Evolutionary conservation across 2,113 vertebrate genomes (phyloP), one percentile per base, ranked within the genome.

Genomic region (Puffinus mauretanicus): DNA sequence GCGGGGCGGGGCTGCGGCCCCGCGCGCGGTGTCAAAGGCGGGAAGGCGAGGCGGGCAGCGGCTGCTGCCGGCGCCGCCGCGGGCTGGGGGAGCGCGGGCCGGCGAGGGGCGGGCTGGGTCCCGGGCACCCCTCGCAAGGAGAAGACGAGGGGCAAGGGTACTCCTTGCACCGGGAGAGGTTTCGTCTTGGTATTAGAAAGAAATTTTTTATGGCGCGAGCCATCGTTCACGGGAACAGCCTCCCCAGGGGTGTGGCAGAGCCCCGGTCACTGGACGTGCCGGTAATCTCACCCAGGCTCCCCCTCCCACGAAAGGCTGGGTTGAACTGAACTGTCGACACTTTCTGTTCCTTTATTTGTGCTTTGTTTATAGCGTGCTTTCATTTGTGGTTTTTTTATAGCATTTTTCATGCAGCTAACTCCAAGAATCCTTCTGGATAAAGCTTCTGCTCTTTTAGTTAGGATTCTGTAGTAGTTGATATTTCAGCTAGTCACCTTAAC

Each of bases 161-260:
- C 4, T 2, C 16, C 34, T 19, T 30, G 54, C 20, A 10, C 42
- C 1, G 22, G 14, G 7, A 7, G 5, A 29, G 30, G 9, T 17
- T 58, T 70, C 42, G 6, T 26, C 25, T 24, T 5, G 29, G 4
- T 9, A 3, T 2, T 19, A n/a, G 32, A 65, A 51, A 42, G 1
- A 7, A 4, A 1, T 10, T 8, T 32, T 34, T 69, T 15, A 7
- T 4, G 11, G 20, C 14, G 58, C n/a, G 38, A 65, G 6, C 32
- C 14, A 0, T 3, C 16, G 1, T 13, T 32, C 30, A 0, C 8
- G 7, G 22, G 34, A 12, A 10, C 16, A 3, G 2, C 6, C 21
- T 32, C 24, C 30, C 40, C 11, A 0, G 13, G 25, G n/a, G 1
- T 5, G 34, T 3, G 44, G 22, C 6, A 22, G 52, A 40, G 76